Base-by-base conservation (phyloP, 2,797 vertebrate species). In the Liasis olivaceus region DNA sequence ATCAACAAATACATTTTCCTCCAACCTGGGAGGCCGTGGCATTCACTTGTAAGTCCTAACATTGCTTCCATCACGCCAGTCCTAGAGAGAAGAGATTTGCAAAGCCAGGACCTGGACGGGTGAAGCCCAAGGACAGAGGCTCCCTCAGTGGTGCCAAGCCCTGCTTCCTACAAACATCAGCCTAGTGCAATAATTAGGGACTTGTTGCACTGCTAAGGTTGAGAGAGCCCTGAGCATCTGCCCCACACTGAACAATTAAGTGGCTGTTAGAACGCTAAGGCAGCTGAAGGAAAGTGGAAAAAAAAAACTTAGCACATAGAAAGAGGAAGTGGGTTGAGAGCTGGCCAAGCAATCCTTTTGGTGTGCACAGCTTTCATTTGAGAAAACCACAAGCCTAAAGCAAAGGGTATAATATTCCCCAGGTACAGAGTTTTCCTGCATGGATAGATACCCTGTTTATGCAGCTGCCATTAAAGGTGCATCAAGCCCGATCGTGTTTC, bases 181-280 rank as follows among this genome's bases (percentile, higher is more conserved):
- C 8, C 85, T 66, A 93, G 69, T 0, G 0, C 96, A 97, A 97
- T 95, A 98, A 97, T 95, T 47, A 66, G 91, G 72, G 2, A 0
- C 92, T 97, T 97, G 97, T 97, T 97, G 88, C 2, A 31, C 91
- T 58, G 58, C 93, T 94, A 94, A 92, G 0, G 88, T 94, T 94
- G 96, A 95, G 95, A 93, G 91, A 90, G 87, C 89, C 94, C 96
- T 90, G 95, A 89, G 47, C 97, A 97, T 97, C 96, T 97, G 96
- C 96, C 96, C 89, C 8, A 93, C 92, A 12, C 20, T 13, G 96
- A 97, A 98, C 97, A 98, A 97, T 96, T 93, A 54, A 0, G 90
- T 28, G 85, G 96, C 96, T 98, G 97, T 93, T 97, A 88, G 89
- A 88, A 94, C 94, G 89, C 91, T 95, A 93, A 96, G 97, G 94